Evolutionary conservation across 2,113 vertebrate genomes (phyloP), one percentile per base, ranked within the genome.

Genomic region (Dryoscopus gambensis): DNA sequence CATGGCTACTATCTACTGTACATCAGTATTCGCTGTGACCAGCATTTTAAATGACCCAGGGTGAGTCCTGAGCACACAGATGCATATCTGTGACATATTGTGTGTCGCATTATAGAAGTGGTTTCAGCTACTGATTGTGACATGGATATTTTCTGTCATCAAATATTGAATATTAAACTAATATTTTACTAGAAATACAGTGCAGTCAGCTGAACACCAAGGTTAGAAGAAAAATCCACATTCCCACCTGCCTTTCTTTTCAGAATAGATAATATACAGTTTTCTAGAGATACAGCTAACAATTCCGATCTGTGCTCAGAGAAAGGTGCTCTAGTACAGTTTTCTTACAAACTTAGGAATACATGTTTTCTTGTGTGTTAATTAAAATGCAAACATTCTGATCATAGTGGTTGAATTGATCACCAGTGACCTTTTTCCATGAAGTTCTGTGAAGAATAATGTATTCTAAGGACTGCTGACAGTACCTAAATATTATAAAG

Each of bases 1-100:
- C 84, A 94, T 96, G 82, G 64, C 59, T 96, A 96, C 95, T 46
- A 81, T 78, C 90, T 93, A 90, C 90, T 86, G 59, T 95, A 96
- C 52, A 84, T 93, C 85, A 73, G 60, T 52, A 60, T 80, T 88
- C 0, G 0, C 75, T 93, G 85, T 96, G 95, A 96, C 63, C 56
- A 86, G 94, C 87, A 95, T 97, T 93, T 94, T 80, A 95, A 96
- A 91, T 37, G 90, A 60, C 22, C 24, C 60, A 81, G 71, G 15
- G 30, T 83, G 82, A 68, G 50, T 78, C 85, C 64, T 84, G 68
- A 70, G 59, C 35, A 52, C 33, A 52, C 25, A 68, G 53, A 89
- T 57, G 84, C 95, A 74, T 68, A 88, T 79, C 87, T 88, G 76
- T 90, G 47, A 84, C 62, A 60, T 80, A 80, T 25, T 1, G 0